These are phyloP conservation scores for Scophthalmus maximus DNA, from an alignment of 2,113 vertebrate genomes.

Conservation along the genomic window DNA sequence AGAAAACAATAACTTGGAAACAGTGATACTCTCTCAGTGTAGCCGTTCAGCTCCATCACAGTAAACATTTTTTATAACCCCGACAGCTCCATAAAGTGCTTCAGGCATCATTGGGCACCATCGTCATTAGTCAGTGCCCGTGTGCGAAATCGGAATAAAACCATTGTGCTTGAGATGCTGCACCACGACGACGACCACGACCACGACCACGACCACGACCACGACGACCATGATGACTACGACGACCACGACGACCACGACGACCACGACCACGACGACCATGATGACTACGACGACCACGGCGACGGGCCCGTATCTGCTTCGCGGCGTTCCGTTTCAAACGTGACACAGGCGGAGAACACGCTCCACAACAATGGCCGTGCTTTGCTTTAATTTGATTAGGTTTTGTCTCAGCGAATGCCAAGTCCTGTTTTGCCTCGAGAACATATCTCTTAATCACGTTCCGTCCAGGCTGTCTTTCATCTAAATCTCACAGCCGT, in stretches of 20 bases:
- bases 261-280: too few species aligned
- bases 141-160: conserved; percentile 73
- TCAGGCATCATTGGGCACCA: conserved; percentile 76
- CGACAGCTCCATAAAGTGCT: conserved; percentile 79
- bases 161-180: conserved; percentile 47
- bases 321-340: conserved; percentile 72
- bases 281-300: too few species aligned
- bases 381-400: conserved; percentile 85
- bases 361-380: conserved; percentile 77
- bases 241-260: too few species aligned
- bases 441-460: conserved; percentile 86
- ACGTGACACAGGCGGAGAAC: conserved; percentile 69
- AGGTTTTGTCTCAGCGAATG: conserved; percentile 82
- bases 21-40: conserved; percentile 73
- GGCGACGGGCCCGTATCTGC: conserved; percentile 50
- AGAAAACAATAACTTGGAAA: conserved; percentile 76
- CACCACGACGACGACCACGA: too few species aligned
- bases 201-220: too few species aligned
- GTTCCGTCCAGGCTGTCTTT: conserved; percentile 83
- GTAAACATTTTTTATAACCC: conserved; percentile 78
- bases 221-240: too few species aligned
- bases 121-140: conserved; percentile 78
- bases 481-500: conserved; percentile 83
- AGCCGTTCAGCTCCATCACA: conserved; percentile 75
- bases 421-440: conserved; percentile 84